phyloP scores from a whole-genome alignment of 2,888 invertebrate species.

The Diaprepes abbreviatus region DNA sequence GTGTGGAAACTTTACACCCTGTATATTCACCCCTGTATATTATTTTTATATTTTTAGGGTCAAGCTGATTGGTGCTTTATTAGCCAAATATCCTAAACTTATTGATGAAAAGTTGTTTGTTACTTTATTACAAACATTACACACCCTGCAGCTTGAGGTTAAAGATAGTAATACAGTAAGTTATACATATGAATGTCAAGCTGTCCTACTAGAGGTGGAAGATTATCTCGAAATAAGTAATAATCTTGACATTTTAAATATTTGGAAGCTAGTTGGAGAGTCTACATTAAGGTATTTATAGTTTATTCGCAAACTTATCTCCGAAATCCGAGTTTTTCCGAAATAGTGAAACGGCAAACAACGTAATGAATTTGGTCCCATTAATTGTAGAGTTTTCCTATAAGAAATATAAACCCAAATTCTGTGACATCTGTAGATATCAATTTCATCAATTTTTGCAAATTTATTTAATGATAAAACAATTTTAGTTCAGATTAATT shows the following conservation, averaged over 20 bases:
- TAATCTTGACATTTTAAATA: conserved; percentile 43
- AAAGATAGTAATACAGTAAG: conserved; percentile 51
- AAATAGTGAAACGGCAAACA: too few species aligned
- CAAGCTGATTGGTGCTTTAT: conserved; percentile 63
- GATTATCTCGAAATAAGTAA: background rate
- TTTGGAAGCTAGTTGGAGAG: conserved; percentile 53
- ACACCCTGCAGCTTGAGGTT: conserved; percentile 57
- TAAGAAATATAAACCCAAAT: too few species aligned
- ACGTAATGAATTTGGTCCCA: too few species aligned
- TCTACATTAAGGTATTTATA: conserved; percentile 52
- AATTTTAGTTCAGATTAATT: too few species aligned
- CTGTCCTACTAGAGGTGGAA: conserved; percentile 49
- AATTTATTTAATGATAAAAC: too few species aligned
- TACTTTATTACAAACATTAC: conserved; percentile 64
- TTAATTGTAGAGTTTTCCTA: too few species aligned
- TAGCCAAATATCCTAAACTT: conserved; percentile 66
- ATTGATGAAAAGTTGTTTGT: conserved; percentile 63
- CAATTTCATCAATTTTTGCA: too few species aligned
- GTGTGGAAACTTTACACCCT: too few species aligned
- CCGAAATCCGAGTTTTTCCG: too few species aligned
- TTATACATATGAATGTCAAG: conserved; percentile 51
- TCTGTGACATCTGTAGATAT: too few species aligned
- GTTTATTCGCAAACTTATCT: too few species aligned
- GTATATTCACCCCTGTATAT: too few species aligned
- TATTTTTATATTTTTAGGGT: conserved; percentile 61